Conservation (phyloP, 1,140 invertebrate genomes). For the Ridgeia piscesae region DNA sequence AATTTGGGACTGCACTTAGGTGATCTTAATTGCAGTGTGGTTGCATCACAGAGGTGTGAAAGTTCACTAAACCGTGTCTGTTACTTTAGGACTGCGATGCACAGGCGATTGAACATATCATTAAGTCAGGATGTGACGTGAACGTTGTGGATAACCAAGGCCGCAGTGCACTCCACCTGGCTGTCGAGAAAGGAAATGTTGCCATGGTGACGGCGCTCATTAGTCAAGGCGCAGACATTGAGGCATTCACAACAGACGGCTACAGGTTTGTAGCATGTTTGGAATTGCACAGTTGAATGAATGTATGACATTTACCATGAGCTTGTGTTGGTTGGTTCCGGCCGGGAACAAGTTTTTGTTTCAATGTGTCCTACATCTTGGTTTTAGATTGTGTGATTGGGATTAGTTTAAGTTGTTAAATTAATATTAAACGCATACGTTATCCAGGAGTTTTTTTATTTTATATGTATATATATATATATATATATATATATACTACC, state of each 20-base stretch:
- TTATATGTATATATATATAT: too few species aligned
- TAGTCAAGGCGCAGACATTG: background rate
- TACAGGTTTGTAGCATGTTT: background rate
- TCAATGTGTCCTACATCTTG: too few species aligned
- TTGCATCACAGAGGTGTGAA: background rate
- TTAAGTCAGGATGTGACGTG: constrained; percentile 21
- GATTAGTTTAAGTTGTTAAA: background rate
- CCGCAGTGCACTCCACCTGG: constrained; percentile 9
- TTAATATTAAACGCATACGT: background rate
- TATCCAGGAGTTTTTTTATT: too few species aligned
- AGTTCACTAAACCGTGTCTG: background rate
- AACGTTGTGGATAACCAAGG: constrained; percentile 15
- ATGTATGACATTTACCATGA: too few species aligned
- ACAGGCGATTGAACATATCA: constrained; percentile 11
- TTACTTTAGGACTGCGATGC: background rate
- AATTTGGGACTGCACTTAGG: too few species aligned
- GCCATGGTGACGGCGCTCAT: background rate
- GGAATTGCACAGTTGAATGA: too few species aligned
- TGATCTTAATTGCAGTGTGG: too few species aligned
- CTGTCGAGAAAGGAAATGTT: constrained; percentile 1
- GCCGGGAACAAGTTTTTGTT: too few species aligned
- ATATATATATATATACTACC: too few species aligned
- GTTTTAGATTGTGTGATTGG: background rate
- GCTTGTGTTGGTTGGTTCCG: too few species aligned
- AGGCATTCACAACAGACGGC: background rate